Conservation (phyloP, 2,888 invertebrate genomes). For the Agrotis segetum region DNA sequence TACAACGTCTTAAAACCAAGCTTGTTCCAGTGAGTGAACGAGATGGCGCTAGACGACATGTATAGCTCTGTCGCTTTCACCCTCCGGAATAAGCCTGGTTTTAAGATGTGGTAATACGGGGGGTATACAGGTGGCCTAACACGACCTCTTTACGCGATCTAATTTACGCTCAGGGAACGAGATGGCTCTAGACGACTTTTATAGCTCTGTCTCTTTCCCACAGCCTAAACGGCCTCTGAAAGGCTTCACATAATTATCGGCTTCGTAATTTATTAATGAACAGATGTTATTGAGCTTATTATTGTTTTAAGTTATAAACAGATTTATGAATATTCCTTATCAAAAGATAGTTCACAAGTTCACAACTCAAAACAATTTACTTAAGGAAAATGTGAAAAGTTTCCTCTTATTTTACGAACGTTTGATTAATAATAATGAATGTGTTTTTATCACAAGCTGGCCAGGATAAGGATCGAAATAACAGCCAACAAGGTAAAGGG, state of each 20-base stretch:
- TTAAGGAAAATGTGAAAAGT: conserved; percentile 48
- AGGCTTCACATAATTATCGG: neutral
- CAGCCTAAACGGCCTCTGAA: too few relatives aligned
- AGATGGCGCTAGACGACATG: too few relatives aligned
- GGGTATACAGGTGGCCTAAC: too few relatives aligned
- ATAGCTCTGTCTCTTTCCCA: too few relatives aligned
- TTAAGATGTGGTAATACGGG: too few relatives aligned
- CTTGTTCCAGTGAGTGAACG: too few relatives aligned
- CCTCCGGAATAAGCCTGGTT: too few relatives aligned
- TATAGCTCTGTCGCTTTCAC: too few relatives aligned
- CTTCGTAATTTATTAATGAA: conserved; percentile 14
- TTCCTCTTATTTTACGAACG: conserved; percentile 25
- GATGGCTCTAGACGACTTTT: too few relatives aligned
- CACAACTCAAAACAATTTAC: conserved; percentile 14
- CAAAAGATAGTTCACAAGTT: conserved; percentile 44
- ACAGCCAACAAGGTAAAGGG: conserved; percentile 35
- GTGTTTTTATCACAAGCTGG: conserved; percentile 51
- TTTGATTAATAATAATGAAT: conserved; percentile 18
- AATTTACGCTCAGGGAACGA: too few relatives aligned
- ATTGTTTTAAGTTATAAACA: conserved; percentile 17
- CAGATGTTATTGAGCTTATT: neutral
- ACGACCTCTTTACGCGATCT: too few relatives aligned
- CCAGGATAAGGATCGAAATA: conserved; percentile 42
- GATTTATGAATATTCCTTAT: conserved; percentile 42
- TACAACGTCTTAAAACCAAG: too few relatives aligned